Evolutionary conservation across 2,113 vertebrate genomes (phyloP), one percentile per base, ranked within the genome.

Genomic region (Symphodus melops): DNA sequence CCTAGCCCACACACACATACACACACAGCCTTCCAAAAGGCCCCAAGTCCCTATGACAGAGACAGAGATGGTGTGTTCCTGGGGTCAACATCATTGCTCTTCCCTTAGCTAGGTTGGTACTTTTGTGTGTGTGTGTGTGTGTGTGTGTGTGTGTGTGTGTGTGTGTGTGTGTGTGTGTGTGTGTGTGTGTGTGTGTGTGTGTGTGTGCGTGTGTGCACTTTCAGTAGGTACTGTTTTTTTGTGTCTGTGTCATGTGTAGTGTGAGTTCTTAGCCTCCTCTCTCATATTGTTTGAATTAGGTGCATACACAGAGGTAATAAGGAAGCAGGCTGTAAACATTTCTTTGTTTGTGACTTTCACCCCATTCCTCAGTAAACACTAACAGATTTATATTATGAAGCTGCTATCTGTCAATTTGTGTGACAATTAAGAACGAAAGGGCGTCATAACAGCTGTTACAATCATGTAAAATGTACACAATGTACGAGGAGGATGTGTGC

Each of bases 61-160:
- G 94, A 95, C 92, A 92, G 93, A 95, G 92, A 88, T 93, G 90
- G 86, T 93, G 82, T 90, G 94, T 94, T 92, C 89, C 82, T 84
- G 86, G 91, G 94, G 94, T 95, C 94, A 94, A 94, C 91, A 92
- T 94, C 94, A 94, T 94, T 94, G 94, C 89, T 95, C 94, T 95
- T 94, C 91, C 90, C 76, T 60, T 89, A 88, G 83, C 87, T 91
- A 78, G 89, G 68, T 79, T 86, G 79, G 84, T 89, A 86, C 86
- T 81, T 87, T 83, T 88, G 64, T 71, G 79, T 44, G 39, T 72
- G 76, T 3, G 1, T 68, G 63, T 53, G 72, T 13, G 51, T 5
- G 14, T 44, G 66, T 54, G 49, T 77, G 81, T 82, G 49, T 56
- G 20, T 56, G 52, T 78, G 61, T 67, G 73, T 75, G 70, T 41